Evolutionary conservation across 2,888 invertebrate species (phyloP).

Genomic region (Busseola fusca): DNA sequence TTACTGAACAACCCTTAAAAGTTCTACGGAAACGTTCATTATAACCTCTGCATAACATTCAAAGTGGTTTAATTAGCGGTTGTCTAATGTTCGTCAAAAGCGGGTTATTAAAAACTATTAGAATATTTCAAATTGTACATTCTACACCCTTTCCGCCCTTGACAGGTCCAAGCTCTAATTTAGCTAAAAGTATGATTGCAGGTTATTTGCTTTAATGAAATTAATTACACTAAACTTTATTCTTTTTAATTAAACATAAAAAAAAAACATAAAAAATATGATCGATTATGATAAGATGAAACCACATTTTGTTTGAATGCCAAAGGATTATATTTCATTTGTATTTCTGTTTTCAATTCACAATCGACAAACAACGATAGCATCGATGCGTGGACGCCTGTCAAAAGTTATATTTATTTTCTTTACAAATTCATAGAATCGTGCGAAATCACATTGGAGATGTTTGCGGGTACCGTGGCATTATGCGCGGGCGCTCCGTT

Average conservation of each 20-base stretch:
- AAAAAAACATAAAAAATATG: too few species aligned
- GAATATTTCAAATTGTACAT: slow-evolving; percentile 79
- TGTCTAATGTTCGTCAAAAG: slow-evolving; percentile 82
- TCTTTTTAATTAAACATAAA: slow-evolving; percentile 31
- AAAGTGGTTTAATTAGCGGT: slow-evolving; percentile 82
- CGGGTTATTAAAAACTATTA: slow-evolving; percentile 87
- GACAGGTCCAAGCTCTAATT: slow-evolving; percentile 80
- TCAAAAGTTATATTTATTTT: slow-evolving; percentile 89
- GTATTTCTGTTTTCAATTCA: slow-evolving; percentile 77
- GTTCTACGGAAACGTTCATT: slow-evolving; percentile 58
- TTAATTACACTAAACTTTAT: slow-evolving; percentile 67
- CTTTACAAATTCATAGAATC: slow-evolving; percentile 88
- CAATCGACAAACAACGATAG: slow-evolving; percentile 85
- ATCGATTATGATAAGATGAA: slow-evolving; percentile 44
- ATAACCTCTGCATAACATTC: slow-evolving; percentile 57
- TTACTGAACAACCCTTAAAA: slow-evolving; percentile 57
- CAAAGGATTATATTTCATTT: slow-evolving; percentile 68
- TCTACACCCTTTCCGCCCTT: slow-evolving; percentile 71
- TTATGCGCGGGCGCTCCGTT: slow-evolving; percentile 78
- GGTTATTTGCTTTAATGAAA: slow-evolving; percentile 73
- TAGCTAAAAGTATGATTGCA: slow-evolving; percentile 83
- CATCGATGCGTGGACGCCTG: slow-evolving; percentile 84
- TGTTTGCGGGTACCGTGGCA: slow-evolving; percentile 81
- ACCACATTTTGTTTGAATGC: slow-evolving; percentile 41
- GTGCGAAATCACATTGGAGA: slow-evolving; percentile 84